Evolutionary conservation across 1,140 invertebrate species (phyloP), one percentile per base, ranked within the genome.

Genomic region (Colletes latitarsis): DNA sequence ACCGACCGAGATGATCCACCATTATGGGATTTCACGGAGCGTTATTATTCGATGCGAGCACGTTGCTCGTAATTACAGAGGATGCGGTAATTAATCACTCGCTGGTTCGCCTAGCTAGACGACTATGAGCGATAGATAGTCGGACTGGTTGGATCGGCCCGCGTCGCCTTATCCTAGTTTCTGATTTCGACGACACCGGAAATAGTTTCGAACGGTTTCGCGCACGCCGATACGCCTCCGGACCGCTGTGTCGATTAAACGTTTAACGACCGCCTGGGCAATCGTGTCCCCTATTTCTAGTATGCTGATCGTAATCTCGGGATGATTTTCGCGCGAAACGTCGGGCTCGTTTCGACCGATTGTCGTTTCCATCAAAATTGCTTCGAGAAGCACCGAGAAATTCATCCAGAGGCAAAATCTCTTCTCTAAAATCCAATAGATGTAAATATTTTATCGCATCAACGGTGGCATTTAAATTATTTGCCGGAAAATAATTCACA

Each of bases 121-220:
- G 19, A 15, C 41, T 4, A 46, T 49, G 21, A 9, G 4, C 73
- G 55, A 39, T 4, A 19, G 19, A 6, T 21, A 15, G 5, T 17
- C 15, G 14, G 5, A 19, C 10, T 3, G n/a, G 64, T 41, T 41
- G 53, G 14, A 30, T 6, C 52, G 14, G 12, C 1, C 43, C 21
- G 43, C 52, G 15, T 8, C 43, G 39, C 21, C 69, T 79, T 72
- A 79, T 79, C 69, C 77, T 17, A 73, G 69, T 79, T 79, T 73
- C 77, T 79, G 67, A 49, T 73, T 64, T 46, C 60, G 39, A 73
- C 77, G 58, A 73, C 60, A 79, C 77, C 69, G 77, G 77, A 79
- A 79, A 73, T 79, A 79, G 77, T 79, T 73, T 46, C 60, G 68
- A 79, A 64, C 39, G 9, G n/a, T 71, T 43, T 53, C 30, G n/a